These are phyloP conservation scores for Anniella stebbinsi DNA, from an alignment of 2,797 vertebrate genomes.

Conservation along the genomic window DNA sequence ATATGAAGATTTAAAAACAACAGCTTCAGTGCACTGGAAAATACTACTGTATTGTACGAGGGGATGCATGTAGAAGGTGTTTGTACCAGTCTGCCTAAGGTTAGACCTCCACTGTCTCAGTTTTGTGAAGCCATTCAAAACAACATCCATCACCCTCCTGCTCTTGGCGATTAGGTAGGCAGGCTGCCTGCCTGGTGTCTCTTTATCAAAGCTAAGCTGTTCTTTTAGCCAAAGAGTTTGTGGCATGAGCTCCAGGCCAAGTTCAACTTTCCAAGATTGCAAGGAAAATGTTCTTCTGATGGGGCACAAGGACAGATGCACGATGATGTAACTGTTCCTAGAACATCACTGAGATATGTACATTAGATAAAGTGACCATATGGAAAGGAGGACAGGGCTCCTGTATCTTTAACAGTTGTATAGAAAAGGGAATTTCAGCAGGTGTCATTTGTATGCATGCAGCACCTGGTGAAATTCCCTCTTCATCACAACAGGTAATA, in stretches of 20 bases:
- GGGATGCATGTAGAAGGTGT: accelerated
- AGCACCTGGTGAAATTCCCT: too few species aligned
- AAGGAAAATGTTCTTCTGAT: not conserved
- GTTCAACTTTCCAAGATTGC: not conserved
- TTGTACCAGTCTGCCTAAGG: not conserved
- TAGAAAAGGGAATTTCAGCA: too few species aligned
- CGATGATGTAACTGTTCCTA: not conserved
- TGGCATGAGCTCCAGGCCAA: not conserved
- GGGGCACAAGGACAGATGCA: not conserved
- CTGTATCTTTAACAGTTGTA: too few species aligned
- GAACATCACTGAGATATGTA: not conserved
- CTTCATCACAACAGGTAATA: too few species aligned
- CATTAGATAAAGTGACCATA: too few species aligned
- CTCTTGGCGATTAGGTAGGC: not conserved
- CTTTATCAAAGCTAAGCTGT: not conserved
- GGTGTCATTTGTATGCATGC: too few species aligned
- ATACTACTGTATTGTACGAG: not conserved
- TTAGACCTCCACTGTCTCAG: not conserved
- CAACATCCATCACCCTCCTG: not conserved
- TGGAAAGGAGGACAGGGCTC: too few species aligned
- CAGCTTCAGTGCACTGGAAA: not conserved
- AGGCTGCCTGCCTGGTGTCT: not conserved
- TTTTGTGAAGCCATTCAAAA: not conserved
- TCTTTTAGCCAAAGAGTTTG: not conserved
- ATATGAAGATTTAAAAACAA: not conserved